Base-by-base conservation (phyloP, 1,140 invertebrate species). In the Tetramorium parvispinum region DNA sequence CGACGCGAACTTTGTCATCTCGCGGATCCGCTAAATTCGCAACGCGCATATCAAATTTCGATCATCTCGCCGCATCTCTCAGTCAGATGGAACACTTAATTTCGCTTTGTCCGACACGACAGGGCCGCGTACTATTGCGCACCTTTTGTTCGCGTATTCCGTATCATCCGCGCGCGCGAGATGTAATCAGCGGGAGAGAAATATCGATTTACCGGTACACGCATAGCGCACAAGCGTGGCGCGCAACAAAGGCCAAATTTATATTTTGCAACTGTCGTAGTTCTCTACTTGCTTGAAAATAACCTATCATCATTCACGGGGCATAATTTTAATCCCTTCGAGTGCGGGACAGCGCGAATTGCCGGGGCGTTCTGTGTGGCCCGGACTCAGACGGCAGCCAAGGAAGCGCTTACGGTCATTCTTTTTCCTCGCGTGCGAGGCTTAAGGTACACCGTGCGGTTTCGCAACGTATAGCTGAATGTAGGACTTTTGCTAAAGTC, bases 21-120 rank as follows among this genome's bases (percentile, higher is more conserved):
- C 40, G 40, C 27, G 18, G 13, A 83, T 83, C 46, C 24, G 79
- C 27, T 83, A 83, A 83, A 73, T 21, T 73, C 18, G 46, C 81
- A 91, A 76, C 83, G 49, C 11, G 79, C 66, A 89, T 89, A 91
- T 91, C 90, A 86, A 90, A 91, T 91, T 79, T 66, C 79, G 76
- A 68, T 76, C 87, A 86, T 88, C 82, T 88, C 78, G 86, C 90
- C 59, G 51, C 88, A 87, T 88, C 90, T 86, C 82, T 61, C 73
- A 79, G 61, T 66, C 59, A 53, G 83, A 89, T 85, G 83, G 83
- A 79, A 83, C 81, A 85, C 90, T 91, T 89, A 89, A 91, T 91
- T 91, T 91, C 78, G 88, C 86, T 91, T 91, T 91, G 90, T 91
- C 79, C 78, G 85, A 66, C 76, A 43, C 37, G 81, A 83, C 88